phyloP scores from a whole-genome alignment of 2,797 vertebrate genomes.

The Leuciscus waleckii region DNA sequence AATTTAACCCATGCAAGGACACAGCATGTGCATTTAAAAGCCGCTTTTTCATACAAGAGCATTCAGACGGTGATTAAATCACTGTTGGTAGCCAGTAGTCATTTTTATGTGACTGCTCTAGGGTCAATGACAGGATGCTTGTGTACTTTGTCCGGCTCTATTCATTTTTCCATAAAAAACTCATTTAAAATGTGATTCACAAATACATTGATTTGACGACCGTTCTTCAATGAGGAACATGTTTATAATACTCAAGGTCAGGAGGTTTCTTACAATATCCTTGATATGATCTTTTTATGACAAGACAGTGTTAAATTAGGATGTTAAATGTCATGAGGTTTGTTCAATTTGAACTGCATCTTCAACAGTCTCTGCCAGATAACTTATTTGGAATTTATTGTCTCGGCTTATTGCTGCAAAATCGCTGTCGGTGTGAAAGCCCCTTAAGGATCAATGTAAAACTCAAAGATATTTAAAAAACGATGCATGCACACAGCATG shows the following conservation, averaged over 20 bases:
- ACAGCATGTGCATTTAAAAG: background rate
- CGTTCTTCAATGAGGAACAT: background rate
- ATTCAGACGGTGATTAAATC: background rate
- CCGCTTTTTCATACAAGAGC: background rate
- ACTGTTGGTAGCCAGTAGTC: background rate
- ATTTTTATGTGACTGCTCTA: background rate
- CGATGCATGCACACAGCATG: background rate
- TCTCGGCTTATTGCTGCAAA: constrained; percentile 6
- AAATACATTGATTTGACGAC: background rate
- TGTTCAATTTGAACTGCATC: background rate
- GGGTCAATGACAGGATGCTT: background rate
- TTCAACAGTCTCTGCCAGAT: background rate
- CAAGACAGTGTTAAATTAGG: background rate
- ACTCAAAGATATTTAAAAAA: background rate
- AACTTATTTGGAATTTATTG: background rate
- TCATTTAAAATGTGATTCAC: background rate
- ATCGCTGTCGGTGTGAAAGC: background rate
- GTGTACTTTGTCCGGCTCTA: background rate
- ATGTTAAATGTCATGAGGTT: background rate
- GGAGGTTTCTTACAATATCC: background rate
- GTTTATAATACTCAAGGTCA: background rate
- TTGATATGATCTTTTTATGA: constrained; percentile 4
- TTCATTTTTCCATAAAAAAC: background rate
- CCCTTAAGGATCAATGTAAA: background rate
- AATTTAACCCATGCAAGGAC: background rate